Evolutionary conservation across 2,797 vertebrate genomes (phyloP).

Genomic region (Bovichtus diacanthus): DNA sequence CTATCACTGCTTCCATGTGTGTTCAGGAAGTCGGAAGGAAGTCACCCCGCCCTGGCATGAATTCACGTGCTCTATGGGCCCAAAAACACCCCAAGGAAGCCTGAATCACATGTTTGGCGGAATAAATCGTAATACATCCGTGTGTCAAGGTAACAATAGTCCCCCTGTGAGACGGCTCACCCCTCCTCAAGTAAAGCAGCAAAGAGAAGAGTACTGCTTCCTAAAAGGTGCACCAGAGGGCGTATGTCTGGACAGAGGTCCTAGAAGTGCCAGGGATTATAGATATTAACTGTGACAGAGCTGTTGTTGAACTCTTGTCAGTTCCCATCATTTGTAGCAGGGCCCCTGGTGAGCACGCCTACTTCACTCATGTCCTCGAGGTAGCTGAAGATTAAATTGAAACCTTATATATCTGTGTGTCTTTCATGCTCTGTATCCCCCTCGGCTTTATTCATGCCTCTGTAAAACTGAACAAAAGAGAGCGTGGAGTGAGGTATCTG

Average conservation of each 20-base stretch:
- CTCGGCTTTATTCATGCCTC: slow-evolving; percentile 29
- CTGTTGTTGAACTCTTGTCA: slow-evolving; percentile 6
- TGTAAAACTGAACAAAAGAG: slow-evolving; percentile 40
- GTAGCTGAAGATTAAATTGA: slow-evolving; percentile 27
- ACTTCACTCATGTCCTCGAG: background rate
- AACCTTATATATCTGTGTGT: slow-evolving; percentile 11
- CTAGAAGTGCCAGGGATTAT: background rate
- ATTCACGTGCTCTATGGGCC: too few relatives aligned
- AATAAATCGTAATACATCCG: too few relatives aligned
- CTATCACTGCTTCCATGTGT: too few relatives aligned
- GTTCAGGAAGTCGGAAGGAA: too few relatives aligned
- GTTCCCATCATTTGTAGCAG: background rate
- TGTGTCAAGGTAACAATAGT: too few relatives aligned
- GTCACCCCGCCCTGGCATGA: too few relatives aligned
- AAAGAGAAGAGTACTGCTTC: background rate
- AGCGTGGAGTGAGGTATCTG: slow-evolving; percentile 16
- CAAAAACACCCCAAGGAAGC: too few relatives aligned
- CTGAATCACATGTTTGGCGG: too few relatives aligned
- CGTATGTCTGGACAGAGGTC: background rate
- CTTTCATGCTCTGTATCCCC: slow-evolving; percentile 22
- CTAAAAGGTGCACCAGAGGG: background rate
- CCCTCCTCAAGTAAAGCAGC: background rate
- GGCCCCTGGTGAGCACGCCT: background rate
- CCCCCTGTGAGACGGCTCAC: background rate
- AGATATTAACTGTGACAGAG: background rate